A percentile compares a stretch with the other conserved stretches of the same genome.
Conservation (phyloP, 2,113 vertebrate species). For the Bubalus kerabau region DNA sequence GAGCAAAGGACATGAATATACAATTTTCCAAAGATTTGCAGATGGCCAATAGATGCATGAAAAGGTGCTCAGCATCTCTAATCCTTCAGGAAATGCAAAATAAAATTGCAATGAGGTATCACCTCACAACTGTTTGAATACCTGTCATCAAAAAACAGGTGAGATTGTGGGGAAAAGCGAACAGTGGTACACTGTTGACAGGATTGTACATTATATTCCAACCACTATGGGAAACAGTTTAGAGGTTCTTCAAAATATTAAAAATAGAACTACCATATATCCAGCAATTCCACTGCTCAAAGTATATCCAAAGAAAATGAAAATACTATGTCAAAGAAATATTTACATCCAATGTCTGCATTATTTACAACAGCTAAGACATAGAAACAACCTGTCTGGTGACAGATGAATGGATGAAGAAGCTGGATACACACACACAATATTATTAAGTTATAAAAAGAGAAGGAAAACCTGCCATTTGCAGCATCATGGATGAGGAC, state of each 20-base stretch:
- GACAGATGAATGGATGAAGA: background rate
- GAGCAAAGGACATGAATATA: background rate
- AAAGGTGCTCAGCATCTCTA: background rate
- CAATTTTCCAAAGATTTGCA: background rate
- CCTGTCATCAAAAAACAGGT: background rate
- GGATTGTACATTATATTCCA: background rate
- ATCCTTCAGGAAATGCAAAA: background rate
- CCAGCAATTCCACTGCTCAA: background rate
- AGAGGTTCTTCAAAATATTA: background rate
- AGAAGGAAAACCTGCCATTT: background rate
- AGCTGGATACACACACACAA: background rate
- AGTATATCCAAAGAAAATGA: background rate
- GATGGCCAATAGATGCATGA: background rate
- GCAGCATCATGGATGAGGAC: background rate
- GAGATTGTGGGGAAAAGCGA: background rate
- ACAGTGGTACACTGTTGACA: background rate
- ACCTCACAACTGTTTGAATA: background rate
- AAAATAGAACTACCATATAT: background rate
- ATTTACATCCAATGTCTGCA: background rate
- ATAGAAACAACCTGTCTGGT: background rate
- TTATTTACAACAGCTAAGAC: background rate
- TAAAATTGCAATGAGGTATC: background rate
- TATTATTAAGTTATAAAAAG: background rate
- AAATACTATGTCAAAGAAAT: background rate
- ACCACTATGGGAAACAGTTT: background rate